Conservation (phyloP, 2,888 invertebrate genomes). For the Nemotelus nigrinus region DNA sequence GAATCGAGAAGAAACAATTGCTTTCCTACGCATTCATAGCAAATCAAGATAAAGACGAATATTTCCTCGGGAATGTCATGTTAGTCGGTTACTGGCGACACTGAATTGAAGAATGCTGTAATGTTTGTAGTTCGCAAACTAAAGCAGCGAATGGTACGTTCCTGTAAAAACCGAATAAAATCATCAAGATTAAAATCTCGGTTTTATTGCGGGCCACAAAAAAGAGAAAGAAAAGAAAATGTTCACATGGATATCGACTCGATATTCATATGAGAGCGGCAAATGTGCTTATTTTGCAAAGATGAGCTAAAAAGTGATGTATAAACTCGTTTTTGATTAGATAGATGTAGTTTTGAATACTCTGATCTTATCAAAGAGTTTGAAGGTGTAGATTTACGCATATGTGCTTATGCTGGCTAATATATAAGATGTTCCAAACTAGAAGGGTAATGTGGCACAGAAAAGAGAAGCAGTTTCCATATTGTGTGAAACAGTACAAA, state of each 20-base stretch:
- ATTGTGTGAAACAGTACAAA: no score
- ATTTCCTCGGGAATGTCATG: conserved; percentile 31
- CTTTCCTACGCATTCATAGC: conserved; percentile 20
- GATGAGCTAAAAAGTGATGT: conserved; percentile 36
- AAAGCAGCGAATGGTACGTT: no score
- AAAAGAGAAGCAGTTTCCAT: no score
- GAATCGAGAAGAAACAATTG: conserved; percentile 17
- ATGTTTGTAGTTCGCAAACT: background rate
- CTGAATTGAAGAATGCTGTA: background rate
- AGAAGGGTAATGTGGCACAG: no score
- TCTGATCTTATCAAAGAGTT: no score
- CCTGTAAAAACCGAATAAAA: no score
- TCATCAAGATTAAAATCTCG: conserved; percentile 29
- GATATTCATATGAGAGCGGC: conserved; percentile 1
- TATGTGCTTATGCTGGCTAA: no score
- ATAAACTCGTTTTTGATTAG: conserved; percentile 34
- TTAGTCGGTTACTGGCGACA: conserved; percentile 35
- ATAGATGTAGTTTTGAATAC: background rate
- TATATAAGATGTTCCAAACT: no score
- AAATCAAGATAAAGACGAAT: conserved; percentile 28
- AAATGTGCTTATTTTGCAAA: conserved; percentile 41
- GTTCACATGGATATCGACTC: conserved; percentile 10
- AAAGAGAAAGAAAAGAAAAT: background rate
- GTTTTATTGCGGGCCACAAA: conserved; percentile 26
- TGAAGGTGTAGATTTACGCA: no score